Conservation (phyloP, 2,888 invertebrate genomes). For the Allophyes oxyacanthae region DNA sequence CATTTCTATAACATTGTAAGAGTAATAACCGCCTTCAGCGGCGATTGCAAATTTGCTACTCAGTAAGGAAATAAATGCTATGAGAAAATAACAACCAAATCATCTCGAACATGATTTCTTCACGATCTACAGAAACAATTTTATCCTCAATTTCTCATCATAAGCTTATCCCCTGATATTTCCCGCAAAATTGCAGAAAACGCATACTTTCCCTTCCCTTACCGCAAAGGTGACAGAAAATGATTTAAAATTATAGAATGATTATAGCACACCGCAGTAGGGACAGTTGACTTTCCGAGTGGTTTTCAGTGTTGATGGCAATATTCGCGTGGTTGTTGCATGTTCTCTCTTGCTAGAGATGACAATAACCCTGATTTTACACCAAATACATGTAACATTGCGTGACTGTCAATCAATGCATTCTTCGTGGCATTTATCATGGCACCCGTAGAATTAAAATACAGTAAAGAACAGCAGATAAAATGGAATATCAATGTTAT, state of each 20-base stretch:
- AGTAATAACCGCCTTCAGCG: no score
- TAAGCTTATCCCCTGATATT: no score
- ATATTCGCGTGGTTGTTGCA: constrained; percentile 11
- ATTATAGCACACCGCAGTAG: constrained; percentile 6
- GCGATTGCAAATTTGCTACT: no score
- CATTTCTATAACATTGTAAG: no score
- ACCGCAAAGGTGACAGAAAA: constrained; percentile 12
- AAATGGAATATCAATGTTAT: no score
- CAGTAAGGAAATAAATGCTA: no score
- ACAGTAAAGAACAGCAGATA: background rate
- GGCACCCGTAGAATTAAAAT: constrained; percentile 3
- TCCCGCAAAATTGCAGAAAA: background rate
- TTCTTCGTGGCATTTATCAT: background rate
- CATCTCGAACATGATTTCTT: no score
- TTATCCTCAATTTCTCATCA: no score
- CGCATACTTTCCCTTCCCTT: constrained; percentile 12
- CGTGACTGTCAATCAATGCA: background rate
- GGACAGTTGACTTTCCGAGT: constrained; percentile 30
- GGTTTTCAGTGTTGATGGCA: constrained; percentile 1
- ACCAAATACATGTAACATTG: background rate
- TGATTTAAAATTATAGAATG: constrained; percentile 23
- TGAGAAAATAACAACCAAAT: no score
- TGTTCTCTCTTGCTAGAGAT: constrained; percentile 11
- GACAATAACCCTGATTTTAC: constrained; percentile 14
- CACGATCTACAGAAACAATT: no score